Conservation (phyloP, 2,113 vertebrate genomes). For the Phyllostomus discolor region DNA sequence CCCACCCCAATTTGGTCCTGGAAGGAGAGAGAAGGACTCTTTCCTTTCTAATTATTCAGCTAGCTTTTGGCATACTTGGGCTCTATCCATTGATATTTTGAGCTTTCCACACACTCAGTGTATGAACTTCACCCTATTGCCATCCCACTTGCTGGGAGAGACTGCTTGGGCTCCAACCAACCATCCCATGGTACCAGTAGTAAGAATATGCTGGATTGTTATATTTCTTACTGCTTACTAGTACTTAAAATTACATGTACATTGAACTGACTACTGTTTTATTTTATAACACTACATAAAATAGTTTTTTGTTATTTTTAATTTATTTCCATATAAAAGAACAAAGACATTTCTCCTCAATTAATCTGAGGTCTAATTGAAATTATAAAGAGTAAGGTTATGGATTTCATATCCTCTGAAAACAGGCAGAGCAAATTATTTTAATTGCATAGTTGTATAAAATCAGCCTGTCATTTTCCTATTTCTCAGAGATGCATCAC, state of each 20-base stretch:
- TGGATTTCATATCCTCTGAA: neutral
- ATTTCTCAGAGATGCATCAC: neutral
- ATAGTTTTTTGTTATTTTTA: neutral
- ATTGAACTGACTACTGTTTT: neutral
- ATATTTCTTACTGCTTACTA: neutral
- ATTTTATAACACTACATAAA: slow-evolving; percentile 16
- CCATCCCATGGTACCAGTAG: neutral
- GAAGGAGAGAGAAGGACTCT: too few relatives aligned
- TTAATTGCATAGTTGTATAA: slow-evolving; percentile 40
- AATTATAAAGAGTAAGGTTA: slow-evolving; percentile 5
- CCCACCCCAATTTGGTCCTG: too few relatives aligned
- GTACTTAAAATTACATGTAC: neutral
- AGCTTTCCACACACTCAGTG: too few relatives aligned
- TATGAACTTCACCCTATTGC: too few relatives aligned
- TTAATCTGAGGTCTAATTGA: neutral
- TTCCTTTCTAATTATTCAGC: too few relatives aligned
- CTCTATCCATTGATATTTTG: too few relatives aligned
- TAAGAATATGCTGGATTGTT: neutral
- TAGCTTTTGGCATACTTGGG: too few relatives aligned
- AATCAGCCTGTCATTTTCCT: slow-evolving; percentile 35
- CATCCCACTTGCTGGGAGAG: too few relatives aligned
- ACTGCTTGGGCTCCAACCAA: too few relatives aligned
- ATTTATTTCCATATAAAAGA: neutral
- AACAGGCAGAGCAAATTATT: slow-evolving; percentile 43
- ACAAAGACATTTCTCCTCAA: neutral